Evolutionary conservation across 2,888 invertebrate genomes (phyloP).

Genomic region (Adineta ricciae): DNA sequence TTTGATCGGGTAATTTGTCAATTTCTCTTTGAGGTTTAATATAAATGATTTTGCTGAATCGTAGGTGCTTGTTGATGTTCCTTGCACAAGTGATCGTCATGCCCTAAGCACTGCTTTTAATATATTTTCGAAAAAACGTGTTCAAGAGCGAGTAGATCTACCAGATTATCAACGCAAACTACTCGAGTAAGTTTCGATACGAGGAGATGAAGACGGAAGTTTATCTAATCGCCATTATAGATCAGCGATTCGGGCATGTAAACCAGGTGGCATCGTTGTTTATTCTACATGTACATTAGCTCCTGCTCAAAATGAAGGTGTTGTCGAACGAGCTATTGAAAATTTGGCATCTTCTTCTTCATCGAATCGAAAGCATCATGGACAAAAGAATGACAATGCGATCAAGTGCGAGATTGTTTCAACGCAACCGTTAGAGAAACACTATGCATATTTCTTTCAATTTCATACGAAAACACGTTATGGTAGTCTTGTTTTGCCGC

Average conservation of each 20-base stretch:
- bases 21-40: too few relatives aligned
- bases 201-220: too few relatives aligned
- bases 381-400: slow-evolving; percentile 54
- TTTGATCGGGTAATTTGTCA: neutral
- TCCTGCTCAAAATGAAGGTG: slow-evolving; percentile 92
- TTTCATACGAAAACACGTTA: slow-evolving; percentile 54
- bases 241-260: slow-evolving; percentile 51
- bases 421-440: slow-evolving; percentile 24
- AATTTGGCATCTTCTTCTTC: slow-evolving; percentile 48
- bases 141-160: slow-evolving; percentile 69
- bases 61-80: slow-evolving; percentile 74
- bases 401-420: slow-evolving; percentile 21
- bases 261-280: slow-evolving; percentile 74
- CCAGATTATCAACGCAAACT: slow-evolving; percentile 73
- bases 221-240: slow-evolving; percentile 44
- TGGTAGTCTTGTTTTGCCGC: slow-evolving; percentile 77
- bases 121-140: slow-evolving; percentile 67
- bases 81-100: slow-evolving; percentile 83
- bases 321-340: slow-evolving; percentile 63
- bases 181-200: slow-evolving; percentile 56
- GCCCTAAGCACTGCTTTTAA: slow-evolving; percentile 74
- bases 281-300: slow-evolving; percentile 92
- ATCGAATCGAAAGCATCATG: neutral
- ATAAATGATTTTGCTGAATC: too few relatives aligned
- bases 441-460: slow-evolving; percentile 31